Conservation (phyloP, 2,113 vertebrate species). For the Oncorhynchus gorbuscha region DNA sequence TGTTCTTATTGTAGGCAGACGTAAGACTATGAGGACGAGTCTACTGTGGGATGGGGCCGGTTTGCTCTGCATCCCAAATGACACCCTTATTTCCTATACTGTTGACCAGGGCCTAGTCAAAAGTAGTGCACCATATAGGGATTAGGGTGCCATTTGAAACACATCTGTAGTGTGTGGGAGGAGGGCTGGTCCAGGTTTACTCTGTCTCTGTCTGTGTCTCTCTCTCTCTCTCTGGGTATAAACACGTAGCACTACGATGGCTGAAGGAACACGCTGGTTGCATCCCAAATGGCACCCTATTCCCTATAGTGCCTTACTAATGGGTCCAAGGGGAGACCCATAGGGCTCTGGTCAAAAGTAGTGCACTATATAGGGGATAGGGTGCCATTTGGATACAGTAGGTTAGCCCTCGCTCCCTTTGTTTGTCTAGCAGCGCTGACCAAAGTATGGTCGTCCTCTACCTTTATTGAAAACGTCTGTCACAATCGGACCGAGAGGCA, state of each 20-base stretch:
- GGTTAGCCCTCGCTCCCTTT: too few species aligned
- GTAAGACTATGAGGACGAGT: neutral
- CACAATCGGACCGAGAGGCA: slow-evolving; percentile 4
- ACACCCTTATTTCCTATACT: neutral
- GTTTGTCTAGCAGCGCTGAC: neutral
- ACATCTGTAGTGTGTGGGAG: neutral
- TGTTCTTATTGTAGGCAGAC: neutral
- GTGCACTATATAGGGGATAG: too few species aligned
- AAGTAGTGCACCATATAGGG: too few species aligned
- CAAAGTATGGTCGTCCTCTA: neutral
- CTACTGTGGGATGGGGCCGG: neutral
- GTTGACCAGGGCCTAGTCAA: neutral
- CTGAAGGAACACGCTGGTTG: neutral
- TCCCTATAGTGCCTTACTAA: too few species aligned
- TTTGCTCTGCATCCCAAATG: neutral
- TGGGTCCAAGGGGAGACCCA: too few species aligned
- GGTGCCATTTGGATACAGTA: too few species aligned
- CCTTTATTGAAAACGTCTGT: slow-evolving; percentile 10
- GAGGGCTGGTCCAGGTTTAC: neutral
- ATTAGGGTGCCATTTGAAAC: neutral
- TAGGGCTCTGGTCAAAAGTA: too few species aligned
- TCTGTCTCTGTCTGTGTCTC: neutral
- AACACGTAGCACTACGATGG: slow-evolving; percentile 8
- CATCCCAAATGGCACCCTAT: too few species aligned
- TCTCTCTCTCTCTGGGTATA: neutral